phyloP scores from a whole-genome alignment of 2,113 vertebrate genomes.

The Sturnus vulgaris region DNA sequence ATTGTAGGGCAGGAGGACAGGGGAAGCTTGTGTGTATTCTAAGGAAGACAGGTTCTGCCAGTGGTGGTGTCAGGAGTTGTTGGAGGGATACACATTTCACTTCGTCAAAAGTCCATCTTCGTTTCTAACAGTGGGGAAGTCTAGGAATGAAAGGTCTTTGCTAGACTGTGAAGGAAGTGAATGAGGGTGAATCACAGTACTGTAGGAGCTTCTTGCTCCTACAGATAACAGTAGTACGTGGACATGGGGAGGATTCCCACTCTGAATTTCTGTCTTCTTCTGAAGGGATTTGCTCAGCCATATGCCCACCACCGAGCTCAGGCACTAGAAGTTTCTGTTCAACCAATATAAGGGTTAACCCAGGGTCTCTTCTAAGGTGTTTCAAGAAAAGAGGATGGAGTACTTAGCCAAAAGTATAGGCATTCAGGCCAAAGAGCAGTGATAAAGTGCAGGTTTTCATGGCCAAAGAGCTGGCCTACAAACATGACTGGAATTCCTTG shows the following conservation, averaged over 20 bases:
- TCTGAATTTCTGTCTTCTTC: not conserved
- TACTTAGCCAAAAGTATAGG: not conserved
- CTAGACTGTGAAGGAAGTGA: not conserved
- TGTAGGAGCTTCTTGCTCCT: not conserved
- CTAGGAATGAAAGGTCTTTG: not conserved
- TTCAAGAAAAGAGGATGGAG: not conserved
- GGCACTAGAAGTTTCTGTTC: not conserved
- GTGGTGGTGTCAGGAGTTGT: not conserved
- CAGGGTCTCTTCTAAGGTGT: not conserved
- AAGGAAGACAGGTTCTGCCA: not conserved
- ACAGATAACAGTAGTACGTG: not conserved
- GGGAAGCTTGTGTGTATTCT: not conserved
- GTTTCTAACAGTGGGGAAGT: not conserved
- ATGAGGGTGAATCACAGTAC: not conserved
- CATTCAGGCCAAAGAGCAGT: not conserved
- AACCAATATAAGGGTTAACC: not conserved
- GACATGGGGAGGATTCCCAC: not conserved
- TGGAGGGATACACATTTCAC: not conserved
- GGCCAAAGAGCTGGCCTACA: not conserved
- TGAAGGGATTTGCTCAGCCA: not conserved
- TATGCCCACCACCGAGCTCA: not conserved
- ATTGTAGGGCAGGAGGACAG: not conserved
- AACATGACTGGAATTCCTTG: fast-evolving
- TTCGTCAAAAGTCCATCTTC: not conserved
- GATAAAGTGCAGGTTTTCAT: not conserved